phyloP scores from a whole-genome alignment of 2,797 vertebrate genomes.

The Schizopygopsis pylzovi region DNA sequence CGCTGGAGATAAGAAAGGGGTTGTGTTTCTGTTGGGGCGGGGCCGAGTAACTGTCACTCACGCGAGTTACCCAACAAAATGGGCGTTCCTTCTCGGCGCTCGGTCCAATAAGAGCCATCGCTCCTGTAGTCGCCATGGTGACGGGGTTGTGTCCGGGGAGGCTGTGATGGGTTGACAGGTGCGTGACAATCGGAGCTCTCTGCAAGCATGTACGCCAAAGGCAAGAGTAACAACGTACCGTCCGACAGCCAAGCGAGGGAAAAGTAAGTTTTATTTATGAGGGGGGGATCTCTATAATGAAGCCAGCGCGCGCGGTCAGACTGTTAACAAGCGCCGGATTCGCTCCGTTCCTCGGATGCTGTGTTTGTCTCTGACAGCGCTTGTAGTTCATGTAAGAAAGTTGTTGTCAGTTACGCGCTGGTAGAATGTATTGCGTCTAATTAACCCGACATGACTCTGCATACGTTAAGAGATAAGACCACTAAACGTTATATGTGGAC shows the following conservation, averaged over 20 bases:
- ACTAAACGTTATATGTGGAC: not conserved
- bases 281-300: constrained; percentile 48
- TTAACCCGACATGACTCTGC: constrained; percentile 2
- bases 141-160: constrained; percentile 85
- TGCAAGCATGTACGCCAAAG: constrained; percentile 88
- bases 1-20: constrained; percentile 51
- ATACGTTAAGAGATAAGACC: not conserved
- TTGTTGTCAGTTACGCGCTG: constrained; percentile 58
- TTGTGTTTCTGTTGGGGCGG: constrained; percentile 60
- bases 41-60: constrained; percentile 62
- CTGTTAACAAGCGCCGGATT: constrained; percentile 39
- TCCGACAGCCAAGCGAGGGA: constrained; percentile 85
- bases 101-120: constrained; percentile 78
- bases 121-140: constrained; percentile 82
- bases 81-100: constrained; percentile 64
- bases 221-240: constrained; percentile 86
- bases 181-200: constrained; percentile 86
- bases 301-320: constrained; percentile 53
- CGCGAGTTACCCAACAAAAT: constrained; percentile 70
- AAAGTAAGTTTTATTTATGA: constrained; percentile 79
- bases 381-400: constrained; percentile 54
- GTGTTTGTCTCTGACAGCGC: constrained; percentile 46
- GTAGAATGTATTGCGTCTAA: constrained; percentile 11
- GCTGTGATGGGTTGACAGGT: constrained; percentile 88
- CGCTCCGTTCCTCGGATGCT: constrained; percentile 37